These are phyloP conservation scores for Didymodactylos carnosus DNA, from an alignment of 2,888 invertebrate genomes.

Conservation along the genomic window DNA sequence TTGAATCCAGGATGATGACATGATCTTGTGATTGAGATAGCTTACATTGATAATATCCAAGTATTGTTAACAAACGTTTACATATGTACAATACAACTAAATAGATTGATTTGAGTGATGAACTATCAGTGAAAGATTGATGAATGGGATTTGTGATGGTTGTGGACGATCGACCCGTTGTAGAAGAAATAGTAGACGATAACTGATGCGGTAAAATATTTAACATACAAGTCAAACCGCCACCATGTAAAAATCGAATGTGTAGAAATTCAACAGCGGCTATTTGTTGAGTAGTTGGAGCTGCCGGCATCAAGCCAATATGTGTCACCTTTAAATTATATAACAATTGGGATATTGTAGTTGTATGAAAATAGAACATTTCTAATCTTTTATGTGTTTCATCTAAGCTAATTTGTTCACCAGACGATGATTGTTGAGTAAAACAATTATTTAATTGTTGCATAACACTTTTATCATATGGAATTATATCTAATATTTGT, in stretches of 20 bases:
- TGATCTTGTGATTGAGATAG: neutral
- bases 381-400: slow-evolving; percentile 35
- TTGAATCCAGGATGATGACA: too few species aligned
- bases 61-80: neutral
- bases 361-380: slow-evolving; percentile 44
- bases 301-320: slow-evolving; percentile 70
- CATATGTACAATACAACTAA: neutral
- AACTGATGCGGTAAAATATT: neutral
- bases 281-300: neutral
- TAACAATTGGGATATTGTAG: slow-evolving; percentile 47
- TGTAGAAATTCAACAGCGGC: neutral
- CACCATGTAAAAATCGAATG: neutral
- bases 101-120: slow-evolving; percentile 32
- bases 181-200: too few species aligned
- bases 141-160: slow-evolving; percentile 42
- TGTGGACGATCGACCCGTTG: too few species aligned
- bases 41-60: neutral
- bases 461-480: neutral
- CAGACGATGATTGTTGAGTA: neutral
- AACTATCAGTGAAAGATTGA: slow-evolving; percentile 43
- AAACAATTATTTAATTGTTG: slow-evolving; percentile 30
- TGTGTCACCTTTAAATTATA: slow-evolving; percentile 49
- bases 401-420: slow-evolving; percentile 27
- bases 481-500: slow-evolving; percentile 40
- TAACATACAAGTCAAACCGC: neutral